Evolutionary conservation across 2,888 invertebrate genomes (phyloP).

Genomic region (Leucophenga montana): DNA sequence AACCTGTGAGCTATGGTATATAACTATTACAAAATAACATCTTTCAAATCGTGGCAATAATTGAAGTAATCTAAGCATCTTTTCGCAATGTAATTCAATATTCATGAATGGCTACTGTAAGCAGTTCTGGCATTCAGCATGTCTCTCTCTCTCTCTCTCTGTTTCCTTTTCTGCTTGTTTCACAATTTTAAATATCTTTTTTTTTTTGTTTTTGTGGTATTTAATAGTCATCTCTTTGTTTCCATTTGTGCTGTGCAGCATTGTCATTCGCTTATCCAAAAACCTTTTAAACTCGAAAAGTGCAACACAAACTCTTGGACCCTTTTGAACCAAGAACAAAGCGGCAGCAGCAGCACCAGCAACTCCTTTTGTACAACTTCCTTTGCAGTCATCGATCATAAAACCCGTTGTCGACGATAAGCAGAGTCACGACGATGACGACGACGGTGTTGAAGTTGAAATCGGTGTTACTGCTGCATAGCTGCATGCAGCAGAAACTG

Average conservation of each 20-base stretch:
- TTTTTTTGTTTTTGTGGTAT: too few species aligned
- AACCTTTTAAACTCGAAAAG: too few species aligned
- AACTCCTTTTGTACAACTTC: slow-evolving; percentile 10
- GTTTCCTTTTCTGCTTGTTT: neutral
- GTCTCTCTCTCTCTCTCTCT: neutral
- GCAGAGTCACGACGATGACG: slow-evolving; percentile 10
- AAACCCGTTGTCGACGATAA: slow-evolving; percentile 24
- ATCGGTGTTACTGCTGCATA: slow-evolving; percentile 2
- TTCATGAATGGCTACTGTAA: too few species aligned
- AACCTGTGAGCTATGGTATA: too few species aligned
- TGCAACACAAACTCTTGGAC: neutral
- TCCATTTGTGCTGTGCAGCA: neutral
- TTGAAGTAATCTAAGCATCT: too few species aligned
- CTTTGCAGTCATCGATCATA: slow-evolving; percentile 18
- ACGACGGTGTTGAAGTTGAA: neutral
- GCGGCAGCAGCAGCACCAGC: too few species aligned
- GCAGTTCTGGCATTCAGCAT: too few species aligned
- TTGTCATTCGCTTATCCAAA: too few species aligned
- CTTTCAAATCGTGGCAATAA: too few species aligned
- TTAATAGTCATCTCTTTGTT: neutral
- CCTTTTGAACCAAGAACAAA: neutral
- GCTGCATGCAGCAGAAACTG: slow-evolving; percentile 22
- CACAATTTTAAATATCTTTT: neutral
- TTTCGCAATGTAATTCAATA: too few species aligned
- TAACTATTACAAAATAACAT: too few species aligned